Base-by-base conservation (phyloP, 2,797 vertebrate species). In the Rhynchonycteris naso region DNA sequence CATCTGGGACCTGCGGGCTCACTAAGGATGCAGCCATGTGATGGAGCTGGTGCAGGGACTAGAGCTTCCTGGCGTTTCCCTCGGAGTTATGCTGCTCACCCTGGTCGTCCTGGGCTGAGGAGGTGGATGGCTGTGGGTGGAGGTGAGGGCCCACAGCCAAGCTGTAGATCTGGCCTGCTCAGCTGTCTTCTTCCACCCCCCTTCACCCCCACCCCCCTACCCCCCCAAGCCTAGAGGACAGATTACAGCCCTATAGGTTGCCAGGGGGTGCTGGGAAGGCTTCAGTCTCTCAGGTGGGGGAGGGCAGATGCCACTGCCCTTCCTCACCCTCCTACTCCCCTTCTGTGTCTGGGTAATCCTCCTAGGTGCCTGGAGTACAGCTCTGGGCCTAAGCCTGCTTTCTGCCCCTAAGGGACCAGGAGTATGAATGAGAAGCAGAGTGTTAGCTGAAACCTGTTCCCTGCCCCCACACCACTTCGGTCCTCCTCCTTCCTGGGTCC, bases 1-100 rank as follows among this genome's bases (percentile, higher is more conserved):
- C 91, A 79, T 94, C 95, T 58, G 94, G 90, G 96, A 92, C 88
- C 97, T 65, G 79, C 47, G n/a, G 52, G 61, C 86, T 95, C 95
- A 92, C 93, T 21, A 50, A 85, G 95, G 97, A 96, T 81, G 72
- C 85, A 50, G 63, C 68, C 95, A 74, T 81, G 69, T 94, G 95
- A 92, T 28, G n/a, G 54, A 43, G 43, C 43, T 16, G 43, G 43
- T 38, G 63, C 26, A 28, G 47, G 2, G 56, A 15, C 59, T 63
- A 16, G 59, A 90, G 89, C 87, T 82, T 93, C 58, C 72, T 75
- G 7, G 59, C 9, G 24, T 58, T 35, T 93, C 59, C 58, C 72
- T 12, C 14, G 2, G 43, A 61, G 90, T 28, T 47, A 78, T 47
- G 26, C 38, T 21, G 85, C 81, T 92, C 56, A 63, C 38, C 82